These are phyloP conservation scores for Cettia cetti DNA, from an alignment of 2,113 vertebrate species.

Conservation along the genomic window DNA sequence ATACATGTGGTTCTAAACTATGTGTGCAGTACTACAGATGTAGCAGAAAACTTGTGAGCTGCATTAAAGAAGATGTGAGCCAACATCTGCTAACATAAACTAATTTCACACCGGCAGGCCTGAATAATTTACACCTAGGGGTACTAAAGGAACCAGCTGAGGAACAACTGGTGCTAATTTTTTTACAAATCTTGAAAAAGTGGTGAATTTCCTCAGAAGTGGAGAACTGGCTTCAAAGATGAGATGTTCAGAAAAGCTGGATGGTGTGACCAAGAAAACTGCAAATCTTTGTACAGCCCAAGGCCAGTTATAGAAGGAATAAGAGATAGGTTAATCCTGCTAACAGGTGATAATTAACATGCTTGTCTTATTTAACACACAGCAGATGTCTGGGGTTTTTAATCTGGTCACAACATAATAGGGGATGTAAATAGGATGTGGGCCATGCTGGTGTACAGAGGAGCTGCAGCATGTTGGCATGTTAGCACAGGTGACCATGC, in stretches of 20 bases:
- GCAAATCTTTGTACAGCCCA: not conserved
- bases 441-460: not conserved
- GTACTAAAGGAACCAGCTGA: not conserved
- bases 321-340: not conserved
- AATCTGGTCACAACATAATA: not conserved
- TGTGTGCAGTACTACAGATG: not conserved
- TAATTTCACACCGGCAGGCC: not conserved
- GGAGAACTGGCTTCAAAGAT: not conserved
- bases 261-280: not conserved
- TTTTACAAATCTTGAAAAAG: not conserved
- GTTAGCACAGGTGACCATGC: rapidly evolving
- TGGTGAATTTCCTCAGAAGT: not conserved
- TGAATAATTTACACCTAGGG: not conserved
- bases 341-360: not conserved
- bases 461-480: not conserved
- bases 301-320: not conserved
- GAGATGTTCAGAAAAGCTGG: not conserved
- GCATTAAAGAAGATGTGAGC: not conserved
- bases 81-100: not conserved
- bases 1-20: not conserved
- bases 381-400: not conserved
- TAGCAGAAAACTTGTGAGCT: not conserved
- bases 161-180: not conserved
- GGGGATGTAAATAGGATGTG: not conserved
- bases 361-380: not conserved